phyloP scores from a whole-genome alignment of 2,888 invertebrate species.

The Phaedon cochleariae region DNA sequence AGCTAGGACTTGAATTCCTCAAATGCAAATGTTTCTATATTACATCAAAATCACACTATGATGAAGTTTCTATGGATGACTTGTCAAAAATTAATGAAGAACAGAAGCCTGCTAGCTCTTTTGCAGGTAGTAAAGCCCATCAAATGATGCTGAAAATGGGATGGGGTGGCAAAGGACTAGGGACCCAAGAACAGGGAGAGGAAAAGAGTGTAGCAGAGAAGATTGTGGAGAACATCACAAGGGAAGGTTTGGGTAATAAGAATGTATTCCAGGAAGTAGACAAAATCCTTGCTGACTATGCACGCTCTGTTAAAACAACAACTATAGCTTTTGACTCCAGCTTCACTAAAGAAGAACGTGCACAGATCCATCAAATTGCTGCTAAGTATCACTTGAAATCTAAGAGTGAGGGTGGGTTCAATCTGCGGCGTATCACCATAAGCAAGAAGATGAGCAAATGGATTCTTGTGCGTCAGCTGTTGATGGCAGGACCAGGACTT shows the following conservation, averaged over 20 bases:
- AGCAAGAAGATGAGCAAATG: conserved; percentile 46
- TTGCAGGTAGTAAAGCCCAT: conserved; percentile 47
- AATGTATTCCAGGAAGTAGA: conserved; percentile 46
- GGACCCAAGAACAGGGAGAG: conserved; percentile 49
- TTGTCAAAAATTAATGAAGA: conserved; percentile 26
- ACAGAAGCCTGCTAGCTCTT: conserved; percentile 21
- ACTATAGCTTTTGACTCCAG: conserved; percentile 48
- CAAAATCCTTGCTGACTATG: conserved; percentile 47
- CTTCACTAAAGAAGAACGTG: conserved; percentile 49
- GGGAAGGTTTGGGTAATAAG: conserved; percentile 46
- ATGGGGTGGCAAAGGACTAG: conserved; percentile 51
- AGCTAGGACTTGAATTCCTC: conserved; percentile 43
- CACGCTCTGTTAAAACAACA: conserved; percentile 45
- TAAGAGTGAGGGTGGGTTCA: conserved; percentile 50
- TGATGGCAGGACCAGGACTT: conserved; percentile 40
- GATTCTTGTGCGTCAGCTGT: conserved; percentile 46
- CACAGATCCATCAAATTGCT: conserved; percentile 50
- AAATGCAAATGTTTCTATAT: conserved; percentile 48
- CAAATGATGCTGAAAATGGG: conserved; percentile 54
- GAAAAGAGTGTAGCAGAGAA: conserved; percentile 48
- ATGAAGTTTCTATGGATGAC: conserved; percentile 45
- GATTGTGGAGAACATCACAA: conserved; percentile 46
- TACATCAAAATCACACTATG: conserved; percentile 44
- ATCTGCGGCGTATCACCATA: conserved; percentile 47
- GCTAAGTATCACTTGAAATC: conserved; percentile 46